Evolutionary conservation across 1,140 invertebrate genomes (phyloP).

Genomic region (Meloidogyne chitwoodi): DNA sequence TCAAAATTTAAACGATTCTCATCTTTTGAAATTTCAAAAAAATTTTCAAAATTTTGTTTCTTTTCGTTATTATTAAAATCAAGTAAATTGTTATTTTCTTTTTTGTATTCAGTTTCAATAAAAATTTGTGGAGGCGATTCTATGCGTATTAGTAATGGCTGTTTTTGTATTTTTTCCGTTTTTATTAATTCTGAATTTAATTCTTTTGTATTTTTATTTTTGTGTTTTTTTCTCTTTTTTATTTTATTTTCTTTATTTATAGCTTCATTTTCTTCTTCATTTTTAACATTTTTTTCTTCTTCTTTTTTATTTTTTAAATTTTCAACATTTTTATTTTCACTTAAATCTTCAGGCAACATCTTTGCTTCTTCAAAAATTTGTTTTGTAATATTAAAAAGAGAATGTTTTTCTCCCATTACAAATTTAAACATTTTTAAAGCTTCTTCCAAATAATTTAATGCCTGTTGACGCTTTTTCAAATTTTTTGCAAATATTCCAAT

Average conservation of each 20-base stretch:
- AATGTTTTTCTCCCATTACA: slow-evolving; percentile 15
- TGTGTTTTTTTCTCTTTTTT: slow-evolving; percentile 15
- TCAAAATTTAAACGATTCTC: neutral
- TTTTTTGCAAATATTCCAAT: slow-evolving; percentile 38
- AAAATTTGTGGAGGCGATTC: neutral
- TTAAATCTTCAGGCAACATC: neutral
- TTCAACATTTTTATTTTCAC: neutral
- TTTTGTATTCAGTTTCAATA: neutral
- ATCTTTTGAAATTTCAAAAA: neutral
- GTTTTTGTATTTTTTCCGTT: neutral
- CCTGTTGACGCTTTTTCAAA: neutral
- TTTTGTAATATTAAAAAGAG: neutral
- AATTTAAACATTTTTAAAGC: slow-evolving; percentile 12
- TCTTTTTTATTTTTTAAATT: neutral
- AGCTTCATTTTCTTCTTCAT: neutral
- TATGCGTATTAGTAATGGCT: neutral
- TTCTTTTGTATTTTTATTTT: slow-evolving; percentile 4
- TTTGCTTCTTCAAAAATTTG: slow-evolving; percentile 1
- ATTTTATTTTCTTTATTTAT: neutral
- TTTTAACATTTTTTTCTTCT: slow-evolving; percentile 9
- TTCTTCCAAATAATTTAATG: neutral
- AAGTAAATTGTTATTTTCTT: neutral
- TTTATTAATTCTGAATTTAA: neutral
- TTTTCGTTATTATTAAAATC: slow-evolving; percentile 2
- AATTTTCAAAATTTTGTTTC: neutral